These are phyloP conservation scores for Porites divaricata DNA, from an alignment of 92 coral and sea anemone species.

Conservation along the genomic window DNA sequence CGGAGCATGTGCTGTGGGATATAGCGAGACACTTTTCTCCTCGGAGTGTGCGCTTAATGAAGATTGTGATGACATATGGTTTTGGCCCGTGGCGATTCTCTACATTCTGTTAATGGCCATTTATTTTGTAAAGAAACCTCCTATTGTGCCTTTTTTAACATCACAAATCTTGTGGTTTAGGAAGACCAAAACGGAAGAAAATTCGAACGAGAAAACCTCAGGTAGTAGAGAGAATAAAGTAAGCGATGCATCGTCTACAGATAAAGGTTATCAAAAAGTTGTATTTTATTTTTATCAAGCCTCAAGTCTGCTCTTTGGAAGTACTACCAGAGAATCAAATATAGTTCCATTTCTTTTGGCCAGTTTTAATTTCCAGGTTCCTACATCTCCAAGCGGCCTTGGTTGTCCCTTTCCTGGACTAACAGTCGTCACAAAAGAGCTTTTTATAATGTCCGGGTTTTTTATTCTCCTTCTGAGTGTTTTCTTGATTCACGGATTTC, in stretches of 20 bases:
- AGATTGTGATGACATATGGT: slow-evolving; percentile 67
- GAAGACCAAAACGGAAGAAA: background rate
- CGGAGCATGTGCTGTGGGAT: slow-evolving; percentile 72
- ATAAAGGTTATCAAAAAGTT: slow-evolving; percentile 54
- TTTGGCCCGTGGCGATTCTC: slow-evolving; percentile 65
- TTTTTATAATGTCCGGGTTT: slow-evolving; percentile 54
- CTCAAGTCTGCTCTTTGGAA: slow-evolving; percentile 57
- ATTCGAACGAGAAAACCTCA: background rate
- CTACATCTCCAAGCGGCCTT: slow-evolving; percentile 21
- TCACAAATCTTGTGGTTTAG: slow-evolving; percentile 64
- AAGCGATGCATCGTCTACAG: slow-evolving; percentile 4
- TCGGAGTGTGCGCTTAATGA: slow-evolving; percentile 54
- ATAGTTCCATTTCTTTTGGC: slow-evolving; percentile 29
- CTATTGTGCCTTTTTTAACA: slow-evolving; percentile 45
- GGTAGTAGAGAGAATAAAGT: slow-evolving; percentile 9
- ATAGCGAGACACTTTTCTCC: slow-evolving; percentile 66
- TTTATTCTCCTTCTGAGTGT: slow-evolving; percentile 47
- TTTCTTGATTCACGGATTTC: slow-evolving; percentile 44
- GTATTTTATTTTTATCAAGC: slow-evolving; percentile 82
- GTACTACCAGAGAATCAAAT: slow-evolving; percentile 44
- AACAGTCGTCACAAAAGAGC: slow-evolving; percentile 66
- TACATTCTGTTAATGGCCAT: slow-evolving; percentile 46
- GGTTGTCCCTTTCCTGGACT: slow-evolving; percentile 77
- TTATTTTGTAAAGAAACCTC: slow-evolving; percentile 61
- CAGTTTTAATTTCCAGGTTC: slow-evolving; percentile 50